Evolutionary conservation across 2,113 vertebrate species (phyloP), one percentile per base, ranked within the genome.

Genomic region (Alectura lathami): DNA sequence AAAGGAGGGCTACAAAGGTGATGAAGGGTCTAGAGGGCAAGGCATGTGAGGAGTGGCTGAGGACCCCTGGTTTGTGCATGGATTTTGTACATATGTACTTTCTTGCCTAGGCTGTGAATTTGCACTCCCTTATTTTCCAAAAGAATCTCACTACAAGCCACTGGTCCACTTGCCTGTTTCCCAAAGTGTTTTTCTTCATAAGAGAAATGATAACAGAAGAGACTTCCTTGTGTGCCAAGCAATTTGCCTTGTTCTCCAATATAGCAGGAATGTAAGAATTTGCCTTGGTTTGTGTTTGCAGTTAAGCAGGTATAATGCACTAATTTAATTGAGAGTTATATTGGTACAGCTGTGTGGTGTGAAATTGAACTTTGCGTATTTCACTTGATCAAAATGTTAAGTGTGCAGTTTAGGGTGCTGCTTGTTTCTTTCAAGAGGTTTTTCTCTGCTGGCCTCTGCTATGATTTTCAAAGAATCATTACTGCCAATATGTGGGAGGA

Each of bases 261-360:
- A 30, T 20, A 17, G 13, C 1, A 1, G 27, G 34, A 62, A 40
- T 36, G 5, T 56, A 21, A 29, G 18, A 34, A 23, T 48, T 75
- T 40, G 7, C 3, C 32, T 18, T 0, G 0, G 3, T 7, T 12
- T 81, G 3, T 60, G 14, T 64, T 78, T 51, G 12, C 17, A 82
- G 24, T 32, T 56, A 12, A 0, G 1, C 13, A 24, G 17, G 16
- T 30, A 16, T 27, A 69, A 69, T 11, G 60, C 27, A 15, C 3
- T 32, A 21, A 2, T 45, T 73, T 72, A 40, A 32, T 29, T 1
- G 1, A 30, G 8, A 17, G 70, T 72, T 82, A 30, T 23, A 3
- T 47, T 51, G 27, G 34, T 64, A 43, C 21, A 43, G 12, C 6
- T 78, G 29, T 11, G 18, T 0, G 1, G 23, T 47, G 36, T 3